Base-by-base conservation (phyloP, 2,888 invertebrate species). In the Napeogenes inachia region DNA sequence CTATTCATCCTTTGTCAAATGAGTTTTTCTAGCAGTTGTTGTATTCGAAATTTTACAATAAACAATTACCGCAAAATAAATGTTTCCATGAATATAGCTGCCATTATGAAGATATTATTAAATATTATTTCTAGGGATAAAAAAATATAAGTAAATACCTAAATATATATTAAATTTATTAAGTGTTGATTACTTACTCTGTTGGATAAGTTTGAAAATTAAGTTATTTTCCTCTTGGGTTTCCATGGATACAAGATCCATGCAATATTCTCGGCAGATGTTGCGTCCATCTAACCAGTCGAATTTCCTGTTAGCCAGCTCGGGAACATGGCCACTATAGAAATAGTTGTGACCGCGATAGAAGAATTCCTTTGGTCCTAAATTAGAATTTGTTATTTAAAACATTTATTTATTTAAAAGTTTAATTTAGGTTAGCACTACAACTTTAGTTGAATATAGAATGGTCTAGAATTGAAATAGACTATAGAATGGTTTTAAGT, bases 221-320 rank as follows among this genome's bases (percentile, higher is more conserved):
- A 97, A 93, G 85, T 97, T 96, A 81, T 97, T 97, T 84, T 97
- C 96, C 81, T 96, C 96, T 85, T 97, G 96, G 12, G 95, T 95
- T 84, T 97, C 97, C 84, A 97, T 91, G 30, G 96, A 96, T 56
- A 97, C 95, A 73, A 97, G 93, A 85, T 97, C 97, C 97, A 97
- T 97, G 87, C 97, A 97, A 87, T 97, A 97, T 83, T 97, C 96
- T 70, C 97, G 93, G 91, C 97, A 97, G 76, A 96, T 92, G 85
- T 97, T 97, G 75, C 97, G 94, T 35, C 96, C 97, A 75, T 97
- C 97, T 72, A 97, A 85, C 97, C 97, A 97, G 85, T 97, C 97
- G 57, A 96, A 93, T 87, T 95, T 96, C 82, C 93, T 93, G 80
- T 94, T 95, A 64, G 95, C 94, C 68, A 95, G 92, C 68, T 92